Evolutionary conservation across 2,797 vertebrate species (phyloP), one percentile per base, ranked within the genome.

Genomic region (Microctenopoma steveboyesi): DNA sequence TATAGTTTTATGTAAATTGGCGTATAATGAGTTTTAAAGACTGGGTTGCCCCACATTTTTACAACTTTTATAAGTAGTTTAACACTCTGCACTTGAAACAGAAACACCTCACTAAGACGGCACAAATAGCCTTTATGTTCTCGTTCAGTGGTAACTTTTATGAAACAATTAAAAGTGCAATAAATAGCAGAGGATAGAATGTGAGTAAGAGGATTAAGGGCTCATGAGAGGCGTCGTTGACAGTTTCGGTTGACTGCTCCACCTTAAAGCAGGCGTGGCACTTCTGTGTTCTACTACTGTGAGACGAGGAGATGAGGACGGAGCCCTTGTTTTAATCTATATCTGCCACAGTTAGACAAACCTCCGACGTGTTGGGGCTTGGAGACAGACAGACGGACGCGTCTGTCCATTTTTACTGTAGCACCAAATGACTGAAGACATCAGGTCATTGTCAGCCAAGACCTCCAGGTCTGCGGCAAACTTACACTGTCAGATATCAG

Each of bases 21-120:
- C 42, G 66, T 79, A 61, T 76, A 86, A 85, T 80, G 65, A 71
- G 15, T 76, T 89, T 86, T 77, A 88, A 86, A 84, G 63, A 59
- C 42, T 64, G 72, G 66, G 79, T 80, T 63, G 30, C 57, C 33
- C 57, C 74, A 56, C 77, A 85, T 72, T 71, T 89, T 84, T 73
- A 79, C 54, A 67, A 69, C 47, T 76, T 87, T 86, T 43, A 30
- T 76, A 82, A 85, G 73, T 73, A 59, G 66, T 81, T 83, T 78
- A 79, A 87, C 79, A 85, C 64, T 57, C 50, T 4, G 49, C 65
- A 72, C 75, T 85, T 87, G 48, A 83, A 89, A 82, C 56, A 74
- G 56, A 74, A 76, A 78, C 25, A 30, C 67, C 53, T 46, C 37
- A 54, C 62, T 43, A 55, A 83, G 69, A 74, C 71, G 27, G 64